Evolutionary conservation across 2,888 invertebrate genomes (phyloP).

Genomic region (Prosopocoilus inquinatus): DNA sequence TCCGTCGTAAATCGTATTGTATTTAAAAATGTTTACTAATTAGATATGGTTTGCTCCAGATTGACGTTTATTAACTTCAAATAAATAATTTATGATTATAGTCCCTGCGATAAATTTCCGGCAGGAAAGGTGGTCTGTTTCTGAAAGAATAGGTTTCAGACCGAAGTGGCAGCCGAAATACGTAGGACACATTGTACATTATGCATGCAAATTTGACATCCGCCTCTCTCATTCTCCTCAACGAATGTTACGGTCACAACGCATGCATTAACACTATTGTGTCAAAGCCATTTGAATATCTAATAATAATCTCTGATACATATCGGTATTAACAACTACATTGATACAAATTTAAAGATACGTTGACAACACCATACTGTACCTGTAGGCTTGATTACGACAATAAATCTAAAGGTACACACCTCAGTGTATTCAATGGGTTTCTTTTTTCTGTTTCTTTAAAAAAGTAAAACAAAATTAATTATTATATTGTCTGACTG

Average conservation of each 20-base stretch:
- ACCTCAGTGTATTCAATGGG: no score
- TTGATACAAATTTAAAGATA: not conserved
- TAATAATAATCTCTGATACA: not conserved
- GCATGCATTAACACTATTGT: not conserved
- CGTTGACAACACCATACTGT: no score
- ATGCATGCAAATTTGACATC: constrained; percentile 1
- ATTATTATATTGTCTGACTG: no score
- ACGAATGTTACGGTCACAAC: constrained; percentile 1
- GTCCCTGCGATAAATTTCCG: no score
- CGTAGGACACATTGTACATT: not conserved
- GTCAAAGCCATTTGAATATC: not conserved
- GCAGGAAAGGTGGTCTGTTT: no score
- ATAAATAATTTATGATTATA: not conserved
- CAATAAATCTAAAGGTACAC: no score
- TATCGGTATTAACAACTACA: not conserved
- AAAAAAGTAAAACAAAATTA: no score
- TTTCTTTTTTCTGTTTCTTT: no score
- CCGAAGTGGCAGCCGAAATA: not conserved
- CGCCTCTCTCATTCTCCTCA: not conserved
- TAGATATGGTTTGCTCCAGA: constrained; percentile 1
- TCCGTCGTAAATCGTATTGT: not conserved
- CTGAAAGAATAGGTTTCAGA: not conserved
- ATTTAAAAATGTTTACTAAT: constrained; percentile 1
- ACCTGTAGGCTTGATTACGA: no score
- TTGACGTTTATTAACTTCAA: not conserved